Evolutionary conservation across 1,140 invertebrate species (phyloP), one percentile per base, ranked within the genome.

Genomic region (Catajapyx aquilonaris): DNA sequence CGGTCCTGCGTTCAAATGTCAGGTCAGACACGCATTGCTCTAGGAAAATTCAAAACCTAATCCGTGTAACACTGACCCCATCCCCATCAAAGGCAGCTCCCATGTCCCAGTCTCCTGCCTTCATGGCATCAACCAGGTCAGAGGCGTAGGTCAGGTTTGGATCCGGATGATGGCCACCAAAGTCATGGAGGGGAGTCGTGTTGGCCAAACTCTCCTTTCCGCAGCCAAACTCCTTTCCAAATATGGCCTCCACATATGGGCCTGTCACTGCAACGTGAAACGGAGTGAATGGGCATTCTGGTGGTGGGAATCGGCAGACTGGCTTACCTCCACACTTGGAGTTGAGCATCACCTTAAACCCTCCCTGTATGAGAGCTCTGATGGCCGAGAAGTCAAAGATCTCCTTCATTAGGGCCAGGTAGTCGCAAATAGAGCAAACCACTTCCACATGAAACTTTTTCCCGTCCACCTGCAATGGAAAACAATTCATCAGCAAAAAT

Each of bases 71-170:
- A 54, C 61, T 59, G 56, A 75, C 80, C 40, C 91, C 93, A 61
- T 98, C 94, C 7, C 94, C 94, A 66, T 99, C 95, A 59, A 98
- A 99, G 34, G 95, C 95, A 22, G 87, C 91, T 23, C 94, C 95
- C 52, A 99, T 81, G 56, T 90, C 85, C 53, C 83, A 83, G 35
- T 76, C 71, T 1, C 81, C 79, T 45, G 71, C 65, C 48, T 73
- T 69, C 35, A 94, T 67, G 2, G 69, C 63, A 28, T 76, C 59
- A 0, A 94, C 87, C 21, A 97, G 68, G 52, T 84, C 74, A 32
- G 73, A 74, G 11, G 88, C 88, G 60, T 95, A 95, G 0, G 93
- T 97, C 21, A 99, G 64, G 66, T 99, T 99, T 16, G 95, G 95
- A 66, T 99, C 95, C 1, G 95, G 95, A 63, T 99, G 94, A 33